Evolutionary conservation across 2,888 invertebrate genomes (phyloP), one percentile per base, ranked within the genome.

Genomic region (Meliscaeva auricollis): DNA sequence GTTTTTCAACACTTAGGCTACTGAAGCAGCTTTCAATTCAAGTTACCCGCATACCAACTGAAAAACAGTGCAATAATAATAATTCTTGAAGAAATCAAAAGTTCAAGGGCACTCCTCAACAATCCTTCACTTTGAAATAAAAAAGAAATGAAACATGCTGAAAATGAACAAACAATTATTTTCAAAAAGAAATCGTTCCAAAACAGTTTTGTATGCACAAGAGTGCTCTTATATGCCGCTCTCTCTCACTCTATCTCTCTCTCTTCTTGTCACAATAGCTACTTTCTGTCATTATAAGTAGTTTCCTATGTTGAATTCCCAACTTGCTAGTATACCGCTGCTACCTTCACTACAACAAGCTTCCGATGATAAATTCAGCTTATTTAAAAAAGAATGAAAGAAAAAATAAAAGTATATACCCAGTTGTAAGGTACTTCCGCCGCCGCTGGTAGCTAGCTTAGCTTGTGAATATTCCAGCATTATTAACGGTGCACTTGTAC

Each of bases 401-500:
- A 38, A 38, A 38, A 38, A 38, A 9, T 5, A 58, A 38, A 20
- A 6, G 15, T 54, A 8, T 32, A 9, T 30, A 22, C 4, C 0
- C 3, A 56, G 56, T 56, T 56, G 56, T 56, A 60, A n/a, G 41
- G 60, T 75, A 70, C 83, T 84, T 84, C 83, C 83, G n/a, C n/a
- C n/a, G n/a, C n/a, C n/a, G n/a, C n/a, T n/a, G 83, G 62, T 41
- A 70, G 62, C 46, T 70, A 26, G 26, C 26, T 26, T 56, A 69
- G 68, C 50, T 74, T 15, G 75, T 56, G 69, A 74, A 70, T 69
- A 74, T 50, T 44, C 52, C n/a, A 41, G 30, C 72, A 73, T 68
- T 82, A 58, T 83, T 78, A 69, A 52, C 48, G 9, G 22, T 32
- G 50, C 69, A 44, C 58, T 68, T 66, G 35, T 30, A 38, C 38